A percentile compares a stretch with the other conserved stretches of the same genome.
These are phyloP conservation scores for Empidonax traillii DNA, from an alignment of 2,113 vertebrate genomes.

Conservation along the genomic window DNA sequence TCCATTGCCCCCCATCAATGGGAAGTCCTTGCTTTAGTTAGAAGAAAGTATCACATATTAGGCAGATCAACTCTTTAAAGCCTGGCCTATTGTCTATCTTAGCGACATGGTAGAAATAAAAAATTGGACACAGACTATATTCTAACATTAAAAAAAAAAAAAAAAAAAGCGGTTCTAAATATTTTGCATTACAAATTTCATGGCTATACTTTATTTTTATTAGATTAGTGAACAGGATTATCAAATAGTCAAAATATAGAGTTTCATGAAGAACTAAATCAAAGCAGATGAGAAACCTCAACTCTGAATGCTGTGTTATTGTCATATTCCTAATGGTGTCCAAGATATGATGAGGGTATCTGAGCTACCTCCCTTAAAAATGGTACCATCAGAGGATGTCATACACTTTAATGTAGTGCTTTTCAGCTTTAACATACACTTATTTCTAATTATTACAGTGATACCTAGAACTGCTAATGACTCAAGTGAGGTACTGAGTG, in stretches of 20 bases:
- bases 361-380: background rate
- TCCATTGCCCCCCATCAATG: background rate
- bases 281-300: background rate
- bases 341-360: background rate
- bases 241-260: background rate
- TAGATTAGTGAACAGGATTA: background rate
- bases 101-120: background rate
- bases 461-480: background rate
- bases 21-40: background rate
- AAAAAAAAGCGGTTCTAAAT: background rate
- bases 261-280: background rate
- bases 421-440: background rate
- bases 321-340: background rate
- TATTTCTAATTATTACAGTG: background rate
- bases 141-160: background rate
- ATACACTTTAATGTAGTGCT: background rate
- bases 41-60: background rate
- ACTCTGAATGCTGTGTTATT: background rate
- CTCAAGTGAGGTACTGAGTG: background rate
- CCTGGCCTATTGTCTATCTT: background rate
- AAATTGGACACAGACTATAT: background rate
- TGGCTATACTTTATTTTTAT: background rate
- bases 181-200: background rate
- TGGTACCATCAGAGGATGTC: background rate
- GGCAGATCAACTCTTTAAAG: background rate